A percentile compares a stretch with the other conserved stretches of the same genome.
Evolutionary conservation across 1,140 invertebrate genomes (phyloP).

Genomic region (Mycetomoellerius zeteki): DNA sequence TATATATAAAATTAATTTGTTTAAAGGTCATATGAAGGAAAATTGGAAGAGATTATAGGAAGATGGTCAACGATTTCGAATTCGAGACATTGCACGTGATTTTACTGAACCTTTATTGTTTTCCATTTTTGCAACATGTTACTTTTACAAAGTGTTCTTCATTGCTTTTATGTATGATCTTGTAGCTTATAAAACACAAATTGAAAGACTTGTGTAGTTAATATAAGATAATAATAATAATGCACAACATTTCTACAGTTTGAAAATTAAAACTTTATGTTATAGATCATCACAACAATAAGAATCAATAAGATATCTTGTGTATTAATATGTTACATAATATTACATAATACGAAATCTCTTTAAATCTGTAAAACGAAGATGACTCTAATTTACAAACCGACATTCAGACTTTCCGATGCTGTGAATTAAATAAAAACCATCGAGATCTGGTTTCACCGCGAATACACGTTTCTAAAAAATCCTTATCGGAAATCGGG

Average conservation of each 20-base stretch:
- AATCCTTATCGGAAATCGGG: not conserved
- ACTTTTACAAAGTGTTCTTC: not conserved
- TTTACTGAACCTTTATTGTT: constrained; percentile 27
- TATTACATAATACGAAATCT: not conserved
- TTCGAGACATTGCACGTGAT: constrained; percentile 11
- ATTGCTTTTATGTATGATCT: not conserved
- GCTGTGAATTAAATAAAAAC: constrained; percentile 3
- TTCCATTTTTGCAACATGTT: not conserved
- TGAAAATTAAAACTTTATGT: not conserved
- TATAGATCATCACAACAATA: not conserved
- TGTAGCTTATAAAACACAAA: not conserved
- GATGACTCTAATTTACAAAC: not conserved
- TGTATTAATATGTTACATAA: not conserved
- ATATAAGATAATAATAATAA: not conserved
- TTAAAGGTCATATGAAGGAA: not conserved
- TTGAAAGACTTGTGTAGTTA: not conserved
- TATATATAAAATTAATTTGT: not conserved
- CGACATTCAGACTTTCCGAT: not conserved
- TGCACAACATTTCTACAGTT: not conserved
- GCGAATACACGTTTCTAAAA: not conserved
- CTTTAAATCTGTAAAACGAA: not conserved
- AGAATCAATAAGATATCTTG: not conserved
- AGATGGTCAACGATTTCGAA: not conserved
- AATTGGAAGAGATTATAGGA: not conserved
- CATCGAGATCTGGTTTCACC: not conserved